phyloP scores from a whole-genome alignment of 2,113 vertebrate species.

The Alethe castanea region DNA sequence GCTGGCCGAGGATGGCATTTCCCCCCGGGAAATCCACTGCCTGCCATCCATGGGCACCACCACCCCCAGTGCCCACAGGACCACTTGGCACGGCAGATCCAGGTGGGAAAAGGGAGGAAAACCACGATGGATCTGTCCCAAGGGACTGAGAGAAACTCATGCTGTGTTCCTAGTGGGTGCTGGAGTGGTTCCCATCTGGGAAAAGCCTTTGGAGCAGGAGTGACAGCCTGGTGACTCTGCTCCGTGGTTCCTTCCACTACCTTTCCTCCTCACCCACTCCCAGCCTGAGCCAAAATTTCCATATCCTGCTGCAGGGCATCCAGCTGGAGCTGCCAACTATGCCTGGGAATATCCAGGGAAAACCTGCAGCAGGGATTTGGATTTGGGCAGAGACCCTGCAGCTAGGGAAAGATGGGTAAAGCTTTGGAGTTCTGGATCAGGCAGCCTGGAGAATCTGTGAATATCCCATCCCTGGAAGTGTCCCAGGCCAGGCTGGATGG shows the following conservation, averaged over 20 bases:
- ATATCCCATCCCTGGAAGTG: neutral
- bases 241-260: neutral
- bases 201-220: neutral
- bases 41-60: rapidly evolving
- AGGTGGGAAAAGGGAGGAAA: neutral
- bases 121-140: neutral
- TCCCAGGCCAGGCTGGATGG: rapidly evolving
- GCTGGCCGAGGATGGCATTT: neutral
- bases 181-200: neutral
- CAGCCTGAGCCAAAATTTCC: neutral
- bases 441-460: rapidly evolving
- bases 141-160: neutral
- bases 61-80: neutral
- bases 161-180: neutral
- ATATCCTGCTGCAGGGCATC: neutral
- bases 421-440: neutral
- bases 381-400: neutral
- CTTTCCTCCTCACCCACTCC: neutral
- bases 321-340: neutral
- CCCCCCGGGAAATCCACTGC: neutral
- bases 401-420: neutral
- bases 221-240: neutral
- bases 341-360: rapidly evolving
- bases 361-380: rapidly evolving
- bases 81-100: rapidly evolving